Evolutionary conservation across 1,140 invertebrate species (phyloP), one percentile per base, ranked within the genome.

Genomic region (Orchestia grillus): DNA sequence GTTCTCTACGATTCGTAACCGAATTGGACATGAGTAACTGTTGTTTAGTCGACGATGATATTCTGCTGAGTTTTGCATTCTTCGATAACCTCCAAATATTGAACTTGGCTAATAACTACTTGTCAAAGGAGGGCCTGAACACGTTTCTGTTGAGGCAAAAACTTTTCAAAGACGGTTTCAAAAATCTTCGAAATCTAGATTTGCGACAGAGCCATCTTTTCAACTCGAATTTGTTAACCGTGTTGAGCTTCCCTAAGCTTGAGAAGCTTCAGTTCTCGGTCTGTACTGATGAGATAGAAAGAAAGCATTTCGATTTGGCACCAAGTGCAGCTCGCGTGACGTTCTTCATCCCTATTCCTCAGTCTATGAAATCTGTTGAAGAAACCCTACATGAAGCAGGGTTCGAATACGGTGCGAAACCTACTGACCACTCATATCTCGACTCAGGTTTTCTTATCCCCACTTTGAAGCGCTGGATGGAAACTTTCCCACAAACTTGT

Each of bases 1-100:
- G 88, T 19, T 42, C 88, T 19, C 41, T 91, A 41, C 41, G 44
- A 44, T 91, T 91, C 44, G 41, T 91, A 28, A 91, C 88, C 4
- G 88, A 91, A 28, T 44, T 91, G 88, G 88, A 91, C 88, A 91
- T 91, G 88, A 91, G 88, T 36, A 91, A 91, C 88, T 91, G 88
- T 28, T 43, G 41, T 44, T 91, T 91, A 91, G 44, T 91, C 15
- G 88, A 42, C 28, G 88, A 91, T 44, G 88, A 91, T 8, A 28
- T 91, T 28, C 88, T 91, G 23, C 11, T 91, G 88, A 91, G 88
- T 91, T 44, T 91, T 19, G 88, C 41, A 8, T 91, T 44, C 28
- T 91, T 91, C 42, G 41, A 42, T 3, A 42, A 43, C 88, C 88
- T 91, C 15, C 44, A 44, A 15, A 43, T 91, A 36, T 44, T 91